These are phyloP conservation scores for Pipistrellus kuhlii DNA, from an alignment of 2,797 vertebrate species.

Conservation along the genomic window DNA sequence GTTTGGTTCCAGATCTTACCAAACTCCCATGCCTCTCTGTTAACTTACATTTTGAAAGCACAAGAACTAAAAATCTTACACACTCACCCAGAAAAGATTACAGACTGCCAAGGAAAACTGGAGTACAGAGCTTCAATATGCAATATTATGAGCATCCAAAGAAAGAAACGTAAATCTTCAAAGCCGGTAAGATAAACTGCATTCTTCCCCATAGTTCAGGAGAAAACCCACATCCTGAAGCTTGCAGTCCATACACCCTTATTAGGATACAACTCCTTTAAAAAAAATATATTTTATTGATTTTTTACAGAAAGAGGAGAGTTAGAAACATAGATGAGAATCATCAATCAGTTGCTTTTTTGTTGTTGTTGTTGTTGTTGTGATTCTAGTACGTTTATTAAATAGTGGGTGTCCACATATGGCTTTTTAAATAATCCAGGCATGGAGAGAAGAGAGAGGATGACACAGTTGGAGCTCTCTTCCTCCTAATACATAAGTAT, in stretches of 20 bases:
- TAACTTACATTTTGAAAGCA: neutral
- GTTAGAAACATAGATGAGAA: too few relatives aligned
- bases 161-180: neutral
- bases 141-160: neutral
- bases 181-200: neutral
- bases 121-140: neutral
- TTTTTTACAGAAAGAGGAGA: too few relatives aligned
- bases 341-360: too few relatives aligned
- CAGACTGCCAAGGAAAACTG: neutral
- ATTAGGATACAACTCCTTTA: neutral
- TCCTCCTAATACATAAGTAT: conserved; percentile 78
- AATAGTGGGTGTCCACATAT: conserved; percentile 80
- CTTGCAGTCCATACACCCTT: neutral
- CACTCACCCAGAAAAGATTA: neutral
- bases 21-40: neutral
- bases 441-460: conserved; percentile 67
- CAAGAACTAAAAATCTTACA: conserved; percentile 30
- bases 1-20: neutral
- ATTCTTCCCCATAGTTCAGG: neutral
- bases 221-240: neutral
- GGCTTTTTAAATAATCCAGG: conserved; percentile 84
- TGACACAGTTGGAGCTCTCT: conserved; percentile 67
- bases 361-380: too few relatives aligned
- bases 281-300: too few relatives aligned
- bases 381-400: conserved; percentile 79